These are phyloP conservation scores for Manduca sexta DNA, from an alignment of 1,140 invertebrate species.

Conservation along the genomic window DNA sequence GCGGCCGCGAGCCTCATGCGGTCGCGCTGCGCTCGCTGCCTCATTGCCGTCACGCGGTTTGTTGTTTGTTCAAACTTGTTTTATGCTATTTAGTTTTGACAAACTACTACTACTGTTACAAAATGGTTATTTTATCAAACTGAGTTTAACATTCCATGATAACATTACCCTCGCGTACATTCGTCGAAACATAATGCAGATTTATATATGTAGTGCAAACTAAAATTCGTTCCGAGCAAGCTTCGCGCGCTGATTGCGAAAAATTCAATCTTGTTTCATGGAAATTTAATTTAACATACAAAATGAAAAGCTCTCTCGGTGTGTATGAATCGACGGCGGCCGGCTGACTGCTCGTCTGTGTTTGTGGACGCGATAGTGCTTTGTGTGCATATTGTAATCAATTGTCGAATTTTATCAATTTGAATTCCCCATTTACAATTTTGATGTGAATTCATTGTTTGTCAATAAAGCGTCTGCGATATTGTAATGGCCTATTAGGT, in stretches of 20 bases:
- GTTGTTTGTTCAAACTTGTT: slow-evolving; percentile 20
- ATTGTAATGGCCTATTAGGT: no score
- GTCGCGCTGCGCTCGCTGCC: slow-evolving; percentile 19
- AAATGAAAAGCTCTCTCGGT: slow-evolving; percentile 67
- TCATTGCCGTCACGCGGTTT: slow-evolving; percentile 7
- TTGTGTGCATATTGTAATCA: slow-evolving; percentile 71
- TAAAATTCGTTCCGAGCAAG: slow-evolving; percentile 41
- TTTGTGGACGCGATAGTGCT: slow-evolving; percentile 64
- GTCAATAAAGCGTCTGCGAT: neutral
- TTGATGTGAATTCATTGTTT: slow-evolving; percentile 44
- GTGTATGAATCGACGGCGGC: slow-evolving; percentile 63
- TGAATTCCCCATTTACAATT: slow-evolving; percentile 67
- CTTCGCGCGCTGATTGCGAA: slow-evolving; percentile 66
- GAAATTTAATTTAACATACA: slow-evolving; percentile 73
- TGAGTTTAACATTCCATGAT: no score
- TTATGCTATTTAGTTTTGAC: no score
- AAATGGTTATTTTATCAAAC: no score
- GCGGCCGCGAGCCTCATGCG: slow-evolving; percentile 25
- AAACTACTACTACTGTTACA: no score
- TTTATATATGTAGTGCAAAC: slow-evolving; percentile 4
- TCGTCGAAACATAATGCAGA: no score
- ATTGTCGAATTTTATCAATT: slow-evolving; percentile 69
- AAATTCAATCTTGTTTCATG: slow-evolving; percentile 73
- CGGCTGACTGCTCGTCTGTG: slow-evolving; percentile 61
- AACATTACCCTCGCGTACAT: no score